These are phyloP conservation scores for Cerceris rybyensis DNA, from an alignment of 2,888 invertebrate species.

Conservation along the genomic window DNA sequence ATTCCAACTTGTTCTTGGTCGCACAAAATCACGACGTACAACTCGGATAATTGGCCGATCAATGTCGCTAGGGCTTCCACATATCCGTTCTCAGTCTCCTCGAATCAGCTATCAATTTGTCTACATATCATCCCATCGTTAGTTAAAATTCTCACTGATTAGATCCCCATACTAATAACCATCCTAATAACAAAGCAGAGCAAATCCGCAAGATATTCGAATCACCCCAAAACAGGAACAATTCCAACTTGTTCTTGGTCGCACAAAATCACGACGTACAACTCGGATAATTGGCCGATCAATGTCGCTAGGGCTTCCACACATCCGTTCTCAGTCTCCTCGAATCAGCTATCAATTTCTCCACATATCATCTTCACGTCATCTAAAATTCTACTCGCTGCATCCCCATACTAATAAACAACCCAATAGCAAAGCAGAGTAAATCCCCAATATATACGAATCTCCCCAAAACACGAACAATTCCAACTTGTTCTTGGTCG, in stretches of 20 bases:
- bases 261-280: background rate
- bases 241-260: background rate
- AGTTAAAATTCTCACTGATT: background rate
- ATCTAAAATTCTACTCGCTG: background rate
- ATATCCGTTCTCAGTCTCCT: too few species aligned
- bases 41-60: conserved; percentile 36
- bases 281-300: conserved; percentile 36
- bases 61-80: conserved; percentile 12
- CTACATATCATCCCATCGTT: too few species aligned
- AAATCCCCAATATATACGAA: background rate
- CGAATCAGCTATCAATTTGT: too few species aligned
- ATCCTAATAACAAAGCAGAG: background rate
- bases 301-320: conserved; percentile 12
- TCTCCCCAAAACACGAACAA: background rate
- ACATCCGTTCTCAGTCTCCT: too few species aligned
- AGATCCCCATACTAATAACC: background rate
- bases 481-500: background rate
- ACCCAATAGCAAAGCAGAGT: background rate
- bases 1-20: background rate
- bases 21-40: background rate
- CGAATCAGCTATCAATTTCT: too few species aligned
- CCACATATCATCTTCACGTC: too few species aligned
- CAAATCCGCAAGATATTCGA: too few species aligned
- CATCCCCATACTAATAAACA: background rate
- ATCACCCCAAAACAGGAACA: too few species aligned